phyloP scores from a whole-genome alignment of 2,888 invertebrate genomes.

The Diarsia mendica region DNA sequence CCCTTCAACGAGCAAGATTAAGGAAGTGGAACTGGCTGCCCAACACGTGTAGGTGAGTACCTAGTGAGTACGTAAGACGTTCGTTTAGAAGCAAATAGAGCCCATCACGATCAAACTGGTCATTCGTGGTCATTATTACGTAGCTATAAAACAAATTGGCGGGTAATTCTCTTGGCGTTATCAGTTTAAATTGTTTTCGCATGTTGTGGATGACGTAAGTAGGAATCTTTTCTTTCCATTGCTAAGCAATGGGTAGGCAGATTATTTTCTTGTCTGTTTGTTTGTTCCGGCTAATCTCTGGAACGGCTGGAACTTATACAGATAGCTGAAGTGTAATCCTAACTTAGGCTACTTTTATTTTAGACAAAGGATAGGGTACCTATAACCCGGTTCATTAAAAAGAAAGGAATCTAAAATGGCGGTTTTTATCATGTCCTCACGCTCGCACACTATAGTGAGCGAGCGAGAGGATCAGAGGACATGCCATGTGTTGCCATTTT shows the following conservation, averaged over 20 bases:
- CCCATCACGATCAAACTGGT: constrained; percentile 2
- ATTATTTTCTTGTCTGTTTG: too few relatives aligned
- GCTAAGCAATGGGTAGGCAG: neutral
- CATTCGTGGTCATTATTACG: neutral
- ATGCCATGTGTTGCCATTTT: too few relatives aligned
- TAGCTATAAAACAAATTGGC: neutral
- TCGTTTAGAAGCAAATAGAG: neutral
- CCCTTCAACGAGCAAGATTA: neutral
- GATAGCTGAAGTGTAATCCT: too few relatives aligned
- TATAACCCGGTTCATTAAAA: too few relatives aligned
- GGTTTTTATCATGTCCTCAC: too few relatives aligned
- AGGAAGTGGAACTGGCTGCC: neutral
- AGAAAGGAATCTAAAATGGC: too few relatives aligned
- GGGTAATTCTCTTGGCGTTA: constrained; percentile 15
- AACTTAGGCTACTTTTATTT: too few relatives aligned
- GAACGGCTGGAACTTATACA: too few relatives aligned
- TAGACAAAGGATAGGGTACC: too few relatives aligned
- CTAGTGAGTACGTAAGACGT: neutral
- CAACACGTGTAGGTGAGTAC: neutral
- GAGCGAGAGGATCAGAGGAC: too few relatives aligned
- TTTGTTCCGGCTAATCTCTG: too few relatives aligned
- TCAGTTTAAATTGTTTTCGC: constrained; percentile 19
- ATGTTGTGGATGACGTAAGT: constrained; percentile 12
- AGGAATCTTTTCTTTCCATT: neutral
- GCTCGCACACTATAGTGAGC: too few relatives aligned